Percentiles rank a stretch among this genome's conserved stretches.
Evolutionary conservation across 2,113 vertebrate species (phyloP).

Genomic region (Dromaius novaehollandiae): DNA sequence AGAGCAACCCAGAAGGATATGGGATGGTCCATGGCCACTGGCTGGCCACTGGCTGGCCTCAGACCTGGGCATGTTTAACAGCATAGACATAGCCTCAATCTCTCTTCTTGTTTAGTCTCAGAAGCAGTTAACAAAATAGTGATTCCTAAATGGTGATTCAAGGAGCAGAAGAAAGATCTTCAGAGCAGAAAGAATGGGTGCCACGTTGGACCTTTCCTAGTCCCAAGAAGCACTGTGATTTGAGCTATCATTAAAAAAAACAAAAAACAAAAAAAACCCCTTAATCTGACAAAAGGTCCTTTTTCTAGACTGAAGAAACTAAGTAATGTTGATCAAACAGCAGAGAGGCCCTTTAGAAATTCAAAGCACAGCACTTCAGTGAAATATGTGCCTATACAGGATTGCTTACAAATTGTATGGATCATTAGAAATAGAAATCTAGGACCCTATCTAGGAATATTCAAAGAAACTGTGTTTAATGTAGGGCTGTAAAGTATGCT

Average conservation of each 20-base stretch:
- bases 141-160: not conserved
- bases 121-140: not conserved
- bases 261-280: too few species aligned
- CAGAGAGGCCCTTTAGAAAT: not conserved
- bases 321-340: not conserved
- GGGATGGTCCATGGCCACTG: not conserved
- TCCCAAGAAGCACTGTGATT: not conserved
- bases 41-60: not conserved
- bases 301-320: not conserved
- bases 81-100: not conserved
- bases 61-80: not conserved
- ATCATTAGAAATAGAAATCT: not conserved
- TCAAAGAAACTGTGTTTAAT: not conserved
- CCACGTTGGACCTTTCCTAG: not conserved
- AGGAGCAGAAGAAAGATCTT: not conserved
- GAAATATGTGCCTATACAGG: rapidly evolving
- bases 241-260: not conserved
- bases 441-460: not conserved
- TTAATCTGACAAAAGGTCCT: rapidly evolving
- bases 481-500: not conserved
- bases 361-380: not conserved
- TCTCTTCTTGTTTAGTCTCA: not conserved
- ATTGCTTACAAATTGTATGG: not conserved
- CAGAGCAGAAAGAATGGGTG: not conserved
- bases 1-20: not conserved